phyloP scores from a whole-genome alignment of 1,140 invertebrate species.

The Temnothorax nylanderi region DNA sequence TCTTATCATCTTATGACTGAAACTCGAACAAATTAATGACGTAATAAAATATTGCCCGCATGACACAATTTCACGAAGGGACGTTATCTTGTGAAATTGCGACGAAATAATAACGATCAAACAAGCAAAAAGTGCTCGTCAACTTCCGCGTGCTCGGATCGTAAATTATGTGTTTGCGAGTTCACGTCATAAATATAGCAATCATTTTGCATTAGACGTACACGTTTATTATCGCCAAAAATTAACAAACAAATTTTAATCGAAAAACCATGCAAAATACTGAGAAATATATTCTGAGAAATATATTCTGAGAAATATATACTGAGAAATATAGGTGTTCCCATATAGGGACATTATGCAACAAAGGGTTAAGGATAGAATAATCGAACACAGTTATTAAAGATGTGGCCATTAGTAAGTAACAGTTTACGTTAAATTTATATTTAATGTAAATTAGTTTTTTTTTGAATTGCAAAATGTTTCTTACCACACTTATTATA shows the following conservation, averaged over 20 bases:
- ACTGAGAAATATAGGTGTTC: neutral
- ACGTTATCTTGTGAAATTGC: conserved; percentile 19
- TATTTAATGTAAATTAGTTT: neutral
- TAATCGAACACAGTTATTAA: neutral
- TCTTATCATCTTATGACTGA: conserved; percentile 27
- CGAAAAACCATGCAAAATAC: neutral
- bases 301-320: neutral
- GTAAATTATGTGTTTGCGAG: conserved; percentile 22
- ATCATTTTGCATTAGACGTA: neutral
- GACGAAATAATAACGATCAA: conserved; percentile 34
- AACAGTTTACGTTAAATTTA: neutral
- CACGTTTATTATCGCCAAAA: neutral
- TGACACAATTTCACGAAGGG: conserved; percentile 28
- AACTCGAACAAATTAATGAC: conserved; percentile 35
- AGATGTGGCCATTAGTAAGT: neutral
- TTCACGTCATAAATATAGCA: conserved; percentile 15
- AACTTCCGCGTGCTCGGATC: conserved; percentile 38
- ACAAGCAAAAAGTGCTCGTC: neutral
- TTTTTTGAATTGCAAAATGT: neutral
- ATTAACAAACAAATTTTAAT: neutral
- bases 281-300: neutral
- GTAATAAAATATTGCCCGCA: conserved; percentile 29
- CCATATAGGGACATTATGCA: too few relatives aligned
- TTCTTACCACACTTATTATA: neutral
- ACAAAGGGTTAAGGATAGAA: neutral